Base-by-base conservation (phyloP, 1,140 invertebrate genomes). In the Drosophila subobscura region DNA sequence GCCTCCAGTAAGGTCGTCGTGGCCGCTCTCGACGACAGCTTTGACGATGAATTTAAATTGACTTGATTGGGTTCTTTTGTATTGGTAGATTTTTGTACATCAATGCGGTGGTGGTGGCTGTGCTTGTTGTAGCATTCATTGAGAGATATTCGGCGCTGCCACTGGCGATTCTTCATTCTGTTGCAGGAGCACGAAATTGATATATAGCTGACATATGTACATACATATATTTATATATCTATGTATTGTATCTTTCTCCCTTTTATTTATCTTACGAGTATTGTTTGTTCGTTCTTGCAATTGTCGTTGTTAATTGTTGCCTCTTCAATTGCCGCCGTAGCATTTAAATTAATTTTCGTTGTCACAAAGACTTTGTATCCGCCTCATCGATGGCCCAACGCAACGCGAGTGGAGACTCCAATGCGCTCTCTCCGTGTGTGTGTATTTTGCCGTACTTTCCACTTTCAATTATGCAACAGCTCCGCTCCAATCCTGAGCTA, bases 21-120 rank as follows among this genome's bases (percentile, higher is more conserved):
- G 54, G 55, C 46, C 40, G 63, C 25, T 50, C 41, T 63, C 60
- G 61, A 47, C 56, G 58, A 22, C 51, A 61, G 72, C 57, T 79
- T 61, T 77, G 78, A 72, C 74, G 79, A 89, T 84, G 83, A 88
- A 83, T 83, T 88, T 89, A 88, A 88, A 88, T 89, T 88, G 83
- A 89, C 78, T 89, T 88, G 83, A 88, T 88, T 88, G 83, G 80
- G 79, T 51, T 83, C 75, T 73, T 84, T 67, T 89, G 84, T 88
- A 89, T 88, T 88, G 83, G 84, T 89, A 89, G 83, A 77, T 89
- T 74, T 79, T 83, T 88, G 75, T 83, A 86, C 71, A 88, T 88
- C 74, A 50, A 72, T 83, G 56, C 61, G 45, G 72, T 56, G 20
- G 56, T 70, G 45, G 72, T 56, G 20, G 56, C 41, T 67, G 63